A percentile compares a stretch with the other conserved stretches of the same genome.
Evolutionary conservation across 2,888 invertebrate genomes (phyloP).

Genomic region (Drosophila dives): DNA sequence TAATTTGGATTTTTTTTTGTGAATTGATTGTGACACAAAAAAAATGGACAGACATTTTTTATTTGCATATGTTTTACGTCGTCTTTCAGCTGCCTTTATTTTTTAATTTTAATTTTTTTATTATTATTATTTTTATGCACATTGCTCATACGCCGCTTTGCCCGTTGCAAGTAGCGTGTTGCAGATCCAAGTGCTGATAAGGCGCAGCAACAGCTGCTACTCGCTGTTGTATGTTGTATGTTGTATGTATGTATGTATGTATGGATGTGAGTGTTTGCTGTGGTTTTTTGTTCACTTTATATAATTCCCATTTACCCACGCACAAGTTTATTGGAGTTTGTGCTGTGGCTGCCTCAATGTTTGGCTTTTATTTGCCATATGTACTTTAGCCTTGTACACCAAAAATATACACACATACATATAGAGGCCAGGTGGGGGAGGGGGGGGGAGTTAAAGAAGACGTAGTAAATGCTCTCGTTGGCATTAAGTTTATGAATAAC

Average conservation of each 20-base stretch:
- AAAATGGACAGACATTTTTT: not conserved
- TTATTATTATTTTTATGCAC: constrained; percentile 14
- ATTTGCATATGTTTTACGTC: constrained; percentile 25
- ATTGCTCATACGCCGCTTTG: constrained; percentile 57
- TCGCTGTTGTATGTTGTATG: constrained; percentile 23
- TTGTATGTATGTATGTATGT: constrained; percentile 1
- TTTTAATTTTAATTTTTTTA: no score
- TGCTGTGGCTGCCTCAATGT: constrained; percentile 41
- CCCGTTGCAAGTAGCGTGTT: constrained; percentile 48
- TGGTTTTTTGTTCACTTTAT: constrained; percentile 53
- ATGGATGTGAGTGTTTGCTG: constrained; percentile 10
- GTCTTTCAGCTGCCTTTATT: no score
- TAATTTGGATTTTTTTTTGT: not conserved
- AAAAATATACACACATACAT: not conserved
- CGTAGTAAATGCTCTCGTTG: constrained; percentile 74
- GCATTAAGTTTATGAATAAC: constrained; percentile 79
- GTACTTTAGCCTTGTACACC: constrained; percentile 30
- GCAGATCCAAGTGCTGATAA: constrained; percentile 68
- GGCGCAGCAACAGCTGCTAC: constrained; percentile 69
- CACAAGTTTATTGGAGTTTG: constrained; percentile 65
- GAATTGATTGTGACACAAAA: constrained; percentile 11
- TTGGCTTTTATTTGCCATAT: constrained; percentile 72
- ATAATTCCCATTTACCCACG: constrained; percentile 73
- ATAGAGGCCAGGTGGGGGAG: constrained; percentile 1
- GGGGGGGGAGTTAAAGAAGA: constrained; percentile 13